A percentile compares a stretch with the other conserved stretches of the same genome.
These are phyloP conservation scores for Ploceus nigricollis DNA, from an alignment of 2,113 vertebrate genomes.

Conservation along the genomic window DNA sequence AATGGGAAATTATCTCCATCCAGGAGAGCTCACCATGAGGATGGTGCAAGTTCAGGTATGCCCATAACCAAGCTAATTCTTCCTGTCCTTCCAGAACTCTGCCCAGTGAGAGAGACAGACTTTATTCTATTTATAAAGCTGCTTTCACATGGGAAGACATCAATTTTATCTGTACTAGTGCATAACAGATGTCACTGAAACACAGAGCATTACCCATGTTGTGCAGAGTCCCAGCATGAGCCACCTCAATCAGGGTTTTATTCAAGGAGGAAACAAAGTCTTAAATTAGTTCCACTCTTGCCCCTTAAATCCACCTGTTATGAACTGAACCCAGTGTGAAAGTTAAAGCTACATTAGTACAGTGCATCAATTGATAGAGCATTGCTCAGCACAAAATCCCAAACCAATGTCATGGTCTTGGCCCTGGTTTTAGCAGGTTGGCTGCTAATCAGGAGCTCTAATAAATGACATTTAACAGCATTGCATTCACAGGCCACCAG, in stretches of 20 bases:
- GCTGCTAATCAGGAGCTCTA: background rate
- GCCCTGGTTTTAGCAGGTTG: background rate
- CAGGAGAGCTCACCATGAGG: background rate
- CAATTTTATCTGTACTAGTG: background rate
- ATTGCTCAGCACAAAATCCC: background rate
- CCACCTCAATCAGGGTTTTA: background rate
- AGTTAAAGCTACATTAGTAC: background rate
- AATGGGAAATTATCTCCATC: background rate
- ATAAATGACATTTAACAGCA: background rate
- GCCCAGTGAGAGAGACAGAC: background rate
- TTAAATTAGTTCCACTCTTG: background rate
- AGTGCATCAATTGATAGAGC: background rate
- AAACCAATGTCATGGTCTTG: background rate
- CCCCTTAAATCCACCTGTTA: background rate
- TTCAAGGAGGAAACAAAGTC: background rate
- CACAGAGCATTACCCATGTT: background rate
- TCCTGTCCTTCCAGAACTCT: background rate
- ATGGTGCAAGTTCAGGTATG: background rate
- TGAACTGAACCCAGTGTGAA: background rate
- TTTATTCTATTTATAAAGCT: background rate
- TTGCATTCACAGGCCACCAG: background rate
- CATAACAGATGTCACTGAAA: background rate
- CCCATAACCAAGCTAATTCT: background rate
- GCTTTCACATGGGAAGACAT: background rate
- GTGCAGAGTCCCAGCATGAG: background rate